Evolutionary conservation across 2,888 invertebrate species (phyloP).

Genomic region (Hyles lineata): DNA sequence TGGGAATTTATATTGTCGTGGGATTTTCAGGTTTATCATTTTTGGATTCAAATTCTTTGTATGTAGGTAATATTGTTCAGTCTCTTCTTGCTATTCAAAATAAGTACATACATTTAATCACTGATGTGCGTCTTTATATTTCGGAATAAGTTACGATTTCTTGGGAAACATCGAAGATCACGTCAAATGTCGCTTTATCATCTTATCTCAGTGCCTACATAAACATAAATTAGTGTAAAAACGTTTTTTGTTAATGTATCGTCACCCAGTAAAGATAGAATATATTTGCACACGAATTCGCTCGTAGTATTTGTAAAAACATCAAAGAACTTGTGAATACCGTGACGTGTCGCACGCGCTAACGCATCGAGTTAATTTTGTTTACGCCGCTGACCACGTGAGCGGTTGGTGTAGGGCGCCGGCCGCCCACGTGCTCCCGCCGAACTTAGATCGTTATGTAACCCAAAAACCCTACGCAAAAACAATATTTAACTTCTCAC

Average conservation of each 20-base stretch:
- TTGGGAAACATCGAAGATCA: neutral
- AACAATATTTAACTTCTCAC: constrained; percentile 56
- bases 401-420: constrained; percentile 57
- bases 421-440: constrained; percentile 64
- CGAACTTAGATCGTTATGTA: constrained; percentile 59
- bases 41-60: too few species aligned
- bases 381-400: constrained; percentile 51
- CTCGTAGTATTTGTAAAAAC: neutral
- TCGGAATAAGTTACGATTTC: neutral
- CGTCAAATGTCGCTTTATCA: neutral
- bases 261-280: neutral
- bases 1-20: neutral
- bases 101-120: too few species aligned
- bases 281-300: constrained; percentile 6
- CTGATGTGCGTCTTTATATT: too few species aligned
- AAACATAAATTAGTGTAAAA: neutral
- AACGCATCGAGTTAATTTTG: constrained; percentile 43
- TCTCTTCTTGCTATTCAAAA: too few species aligned
- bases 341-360: constrained; percentile 11
- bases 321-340: constrained; percentile 16
- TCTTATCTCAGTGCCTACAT: constrained; percentile 1
- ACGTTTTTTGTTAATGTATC: neutral
- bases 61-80: too few species aligned
- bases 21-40: neutral
- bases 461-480: constrained; percentile 50